Base-by-base conservation (phyloP, 2,888 invertebrate genomes). In the Panopea generosa region DNA sequence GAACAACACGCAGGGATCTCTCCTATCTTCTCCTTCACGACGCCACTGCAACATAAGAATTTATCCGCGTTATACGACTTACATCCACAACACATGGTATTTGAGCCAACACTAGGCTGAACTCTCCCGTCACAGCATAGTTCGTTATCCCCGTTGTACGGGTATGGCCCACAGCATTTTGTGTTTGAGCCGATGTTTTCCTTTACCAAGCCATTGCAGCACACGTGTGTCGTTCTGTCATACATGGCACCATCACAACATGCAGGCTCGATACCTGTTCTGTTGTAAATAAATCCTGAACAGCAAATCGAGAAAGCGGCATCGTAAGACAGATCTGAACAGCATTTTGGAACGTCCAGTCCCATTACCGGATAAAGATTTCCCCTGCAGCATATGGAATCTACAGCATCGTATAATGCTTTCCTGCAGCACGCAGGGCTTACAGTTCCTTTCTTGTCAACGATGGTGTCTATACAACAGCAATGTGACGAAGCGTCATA, bases 191-290 rank as follows among this genome's bases (percentile, higher is more conserved):
- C 77, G 11, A 73, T 60, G 7, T 68, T 72, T 60, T 43, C 47
- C 26, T 69, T 65, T 27, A 77, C 53, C 55, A 72, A 22, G n/a
- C 77, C 77, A 56, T 77, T 77, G 45, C 77, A 77, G 52, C 77
- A 77, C 14, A 63, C 18, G 26, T 77, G 72, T 4, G 77, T 69
- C 1, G 60, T 22, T 33, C 26, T 45, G 38, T 77, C 77, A 22
- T 56, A 69, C 16, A 65, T 40, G 6, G 72, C 60, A 4, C 72
- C 66, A 40, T 80, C 76, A 61, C 79, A 75, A 18, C 79, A 80
- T 11, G 45, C 60, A 7, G 66, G 55, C 22, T 77, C 63, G 1
- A 45, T 11, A 0, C 77, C 73, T 1, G 69, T 72, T 27, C 72
- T 50, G 26, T 77, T 65, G 33, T 26, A 65, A 9, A 72, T 47